Evolutionary conservation across 30 jellyfish, hydroid and myxozoan genomes (phyloP), one percentile per base, ranked within the genome.

Genomic region (Hydractinia symbiolongicarpus): DNA sequence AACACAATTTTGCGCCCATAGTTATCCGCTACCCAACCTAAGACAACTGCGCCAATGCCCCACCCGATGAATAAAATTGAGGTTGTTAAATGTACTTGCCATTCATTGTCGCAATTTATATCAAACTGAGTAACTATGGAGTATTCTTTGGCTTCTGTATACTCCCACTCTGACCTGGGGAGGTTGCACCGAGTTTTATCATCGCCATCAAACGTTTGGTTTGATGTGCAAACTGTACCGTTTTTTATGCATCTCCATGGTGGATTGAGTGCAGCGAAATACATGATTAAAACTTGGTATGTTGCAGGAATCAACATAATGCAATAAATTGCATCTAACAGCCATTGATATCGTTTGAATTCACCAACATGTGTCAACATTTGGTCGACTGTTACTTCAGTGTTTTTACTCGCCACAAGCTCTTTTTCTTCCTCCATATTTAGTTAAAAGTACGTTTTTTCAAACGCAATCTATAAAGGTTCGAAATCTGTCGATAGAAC

Each of bases 1-100:
- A 89, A 85, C 16, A 89, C 96, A 61, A 75, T 79, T 82, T 86
- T 51, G 72, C 96, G 81, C 7, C 96, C 96, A 80, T 67, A 89
- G 55, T 90, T 89, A 20, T 61, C 95, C 14, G 95, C 86, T 4
- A 79, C 21, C 95, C 95, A 89, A 5, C 96, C 96, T 5, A 89
- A 85, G 4, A 74, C 70, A 17, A 89, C 86, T 7, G 96, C 93
- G 49, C 96, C 96, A 14, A 79, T 66, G 17, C 80, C 95, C 96
- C 96, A 89, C 6, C 95, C 86, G 52, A 84, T 74, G 53, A 89
- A 89, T 5, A 89, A 60, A 15, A 77, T 52, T 1, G 96, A 81
- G 4, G 96, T 81, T 14, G 89, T 77, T 53, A 84, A 55, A 77
- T 67, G 72, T 44, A 90, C 57, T 53, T 57, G 67, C 69, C 79